Conservation (phyloP, 2,113 vertebrate species). For the Galemys pyrenaicus region DNA sequence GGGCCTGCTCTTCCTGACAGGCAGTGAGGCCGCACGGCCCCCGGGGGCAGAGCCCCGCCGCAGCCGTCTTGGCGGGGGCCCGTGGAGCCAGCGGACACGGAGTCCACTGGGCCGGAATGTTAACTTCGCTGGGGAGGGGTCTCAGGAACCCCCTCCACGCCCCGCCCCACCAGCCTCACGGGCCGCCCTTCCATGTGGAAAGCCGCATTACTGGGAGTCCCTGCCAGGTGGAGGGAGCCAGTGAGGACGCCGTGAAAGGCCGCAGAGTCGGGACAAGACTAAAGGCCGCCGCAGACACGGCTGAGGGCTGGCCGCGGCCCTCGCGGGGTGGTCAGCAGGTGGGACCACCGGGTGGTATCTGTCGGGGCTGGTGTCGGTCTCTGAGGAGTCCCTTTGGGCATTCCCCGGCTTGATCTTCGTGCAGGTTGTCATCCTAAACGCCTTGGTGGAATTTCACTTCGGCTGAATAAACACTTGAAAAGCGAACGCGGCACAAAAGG, state of each 20-base stretch:
- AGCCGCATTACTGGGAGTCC: background rate
- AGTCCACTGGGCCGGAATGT: background rate
- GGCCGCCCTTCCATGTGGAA: background rate
- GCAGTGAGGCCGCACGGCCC: background rate
- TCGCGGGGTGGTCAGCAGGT: background rate
- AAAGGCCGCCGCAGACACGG: background rate
- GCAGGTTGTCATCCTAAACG: background rate
- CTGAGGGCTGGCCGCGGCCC: background rate
- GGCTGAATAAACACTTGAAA: constrained; percentile 12
- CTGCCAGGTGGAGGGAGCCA: background rate
- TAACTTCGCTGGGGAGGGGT: background rate
- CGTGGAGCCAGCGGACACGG: no score
- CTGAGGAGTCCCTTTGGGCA: background rate
- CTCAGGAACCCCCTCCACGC: background rate
- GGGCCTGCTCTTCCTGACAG: background rate
- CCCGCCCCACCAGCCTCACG: background rate
- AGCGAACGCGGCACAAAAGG: background rate
- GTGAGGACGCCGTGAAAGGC: background rate
- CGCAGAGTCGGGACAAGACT: background rate
- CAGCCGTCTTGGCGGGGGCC: no score
- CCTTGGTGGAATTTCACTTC: constrained; percentile 6
- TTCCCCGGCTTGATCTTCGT: constrained; percentile 35
- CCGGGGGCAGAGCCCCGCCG: no score
- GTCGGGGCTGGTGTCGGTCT: background rate
- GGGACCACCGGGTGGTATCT: background rate